Percentiles rank a stretch among this genome's conserved stretches.
Evolutionary conservation across 2,888 invertebrate genomes (phyloP).

Genomic region (Exephanes ischioxanthus): DNA sequence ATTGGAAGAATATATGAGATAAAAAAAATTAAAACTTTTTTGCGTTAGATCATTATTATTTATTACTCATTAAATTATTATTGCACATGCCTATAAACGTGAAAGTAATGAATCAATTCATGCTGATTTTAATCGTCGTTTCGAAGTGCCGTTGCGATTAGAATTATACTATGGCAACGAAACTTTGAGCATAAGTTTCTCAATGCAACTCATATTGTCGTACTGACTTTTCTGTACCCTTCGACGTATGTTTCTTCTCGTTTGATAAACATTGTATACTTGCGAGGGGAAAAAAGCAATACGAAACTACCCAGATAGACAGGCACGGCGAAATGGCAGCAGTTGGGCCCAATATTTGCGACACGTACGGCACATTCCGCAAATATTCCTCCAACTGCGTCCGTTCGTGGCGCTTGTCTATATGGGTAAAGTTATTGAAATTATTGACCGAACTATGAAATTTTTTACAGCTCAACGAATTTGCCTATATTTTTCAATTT

Average conservation of each 20-base stretch:
- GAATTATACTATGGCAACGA: background rate
- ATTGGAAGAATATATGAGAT: slow-evolving; percentile 65
- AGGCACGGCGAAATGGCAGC: too few species aligned
- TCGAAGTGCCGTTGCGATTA: background rate
- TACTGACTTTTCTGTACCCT: slow-evolving; percentile 2
- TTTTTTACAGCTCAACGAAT: background rate
- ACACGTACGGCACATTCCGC: too few species aligned
- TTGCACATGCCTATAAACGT: slow-evolving; percentile 1
- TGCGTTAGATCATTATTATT: slow-evolving; percentile 55
- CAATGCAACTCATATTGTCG: background rate
- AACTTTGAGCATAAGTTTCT: background rate
- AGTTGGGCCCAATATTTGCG: too few species aligned
- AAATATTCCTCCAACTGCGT: too few species aligned
- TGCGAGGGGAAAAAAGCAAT: background rate
- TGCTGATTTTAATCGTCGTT: background rate
- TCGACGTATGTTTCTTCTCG: background rate
- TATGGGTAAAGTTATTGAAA: background rate
- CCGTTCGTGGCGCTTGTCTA: too few species aligned
- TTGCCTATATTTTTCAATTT: background rate
- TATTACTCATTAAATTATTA: background rate
- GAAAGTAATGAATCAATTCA: background rate
- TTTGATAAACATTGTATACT: slow-evolving; percentile 1
- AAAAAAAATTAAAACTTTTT: slow-evolving; percentile 66
- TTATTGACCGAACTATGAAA: background rate
- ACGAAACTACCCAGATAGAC: background rate